A percentile compares a stretch with the other conserved stretches of the same genome.
Evolutionary conservation across 2,888 invertebrate genomes (phyloP).

Genomic region (Diachrysia chrysitis): DNA sequence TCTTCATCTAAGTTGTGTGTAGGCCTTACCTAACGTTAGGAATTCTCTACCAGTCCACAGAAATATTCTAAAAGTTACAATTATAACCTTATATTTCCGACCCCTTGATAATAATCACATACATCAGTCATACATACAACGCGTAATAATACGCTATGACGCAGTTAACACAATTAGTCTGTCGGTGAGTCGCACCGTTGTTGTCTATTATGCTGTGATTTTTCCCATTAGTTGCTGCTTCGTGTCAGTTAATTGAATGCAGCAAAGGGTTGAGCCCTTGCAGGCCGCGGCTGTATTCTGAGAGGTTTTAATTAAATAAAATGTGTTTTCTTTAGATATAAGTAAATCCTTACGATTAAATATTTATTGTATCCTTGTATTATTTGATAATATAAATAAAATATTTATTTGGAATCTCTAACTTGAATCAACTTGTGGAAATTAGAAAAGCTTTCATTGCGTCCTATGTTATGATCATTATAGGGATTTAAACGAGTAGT

Average conservation of each 20-base stretch:
- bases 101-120: constrained; percentile 1
- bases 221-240: constrained; percentile 67
- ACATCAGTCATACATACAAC: constrained; percentile 9
- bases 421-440: no score
- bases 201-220: constrained; percentile 68
- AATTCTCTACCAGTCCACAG: background rate
- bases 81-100: background rate
- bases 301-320: background rate
- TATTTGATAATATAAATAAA: no score
- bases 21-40: no score
- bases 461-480: no score
- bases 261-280: constrained; percentile 67
- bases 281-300: constrained; percentile 59
- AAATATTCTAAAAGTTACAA: background rate
- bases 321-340: background rate
- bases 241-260: constrained; percentile 71
- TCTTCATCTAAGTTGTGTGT: no score
- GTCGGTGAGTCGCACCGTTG: constrained; percentile 57
- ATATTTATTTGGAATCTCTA: no score
- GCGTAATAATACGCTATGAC: constrained; percentile 37
- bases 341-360: background rate
- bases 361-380: no score
- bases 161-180: constrained; percentile 52
- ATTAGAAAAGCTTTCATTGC: no score
- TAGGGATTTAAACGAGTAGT: no score